phyloP scores from a whole-genome alignment of 2,113 vertebrate genomes.

The Symphodus melops region DNA sequence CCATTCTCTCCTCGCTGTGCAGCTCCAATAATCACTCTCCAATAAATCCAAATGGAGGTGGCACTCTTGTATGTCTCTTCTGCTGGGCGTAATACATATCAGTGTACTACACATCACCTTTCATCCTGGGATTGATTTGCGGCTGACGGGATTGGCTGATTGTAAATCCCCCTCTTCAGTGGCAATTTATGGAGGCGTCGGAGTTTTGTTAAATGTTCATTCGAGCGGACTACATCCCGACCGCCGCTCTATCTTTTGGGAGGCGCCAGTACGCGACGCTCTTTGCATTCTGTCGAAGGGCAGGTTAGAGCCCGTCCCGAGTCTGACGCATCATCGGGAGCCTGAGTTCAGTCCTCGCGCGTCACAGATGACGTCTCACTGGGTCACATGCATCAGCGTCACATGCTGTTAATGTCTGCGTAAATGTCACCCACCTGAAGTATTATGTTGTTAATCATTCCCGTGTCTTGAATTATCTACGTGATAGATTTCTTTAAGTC shows the following conservation, averaged over 20 bases:
- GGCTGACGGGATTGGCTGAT: constrained; percentile 61
- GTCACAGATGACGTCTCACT: constrained; percentile 40
- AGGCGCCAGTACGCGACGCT: neutral
- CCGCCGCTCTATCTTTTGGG: constrained; percentile 47
- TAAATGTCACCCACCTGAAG: neutral
- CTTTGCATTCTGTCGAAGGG: constrained; percentile 34
- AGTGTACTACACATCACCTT: constrained; percentile 67
- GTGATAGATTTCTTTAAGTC: constrained; percentile 23
- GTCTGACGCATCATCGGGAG: neutral
- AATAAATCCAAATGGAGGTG: constrained; percentile 77
- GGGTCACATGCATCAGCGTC: constrained; percentile 16
- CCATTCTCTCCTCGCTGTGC: constrained; percentile 71
- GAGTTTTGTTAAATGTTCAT: constrained; percentile 73
- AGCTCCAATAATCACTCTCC: constrained; percentile 72
- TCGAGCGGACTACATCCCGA: constrained; percentile 61
- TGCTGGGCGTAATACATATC: constrained; percentile 58
- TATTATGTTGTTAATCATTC: constrained; percentile 11
- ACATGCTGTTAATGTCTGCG: constrained; percentile 12
- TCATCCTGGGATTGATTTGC: constrained; percentile 75
- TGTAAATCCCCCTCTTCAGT: constrained; percentile 64
- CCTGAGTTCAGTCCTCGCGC: neutral
- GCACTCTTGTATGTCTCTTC: constrained; percentile 66
- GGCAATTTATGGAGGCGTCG: constrained; percentile 61
- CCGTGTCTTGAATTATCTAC: constrained; percentile 7
- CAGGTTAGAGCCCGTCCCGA: constrained; percentile 8